Percentiles rank a stretch among this genome's conserved stretches.
Conservation (phyloP, 2,888 invertebrate species). For the Diachrysia chrysitis region DNA sequence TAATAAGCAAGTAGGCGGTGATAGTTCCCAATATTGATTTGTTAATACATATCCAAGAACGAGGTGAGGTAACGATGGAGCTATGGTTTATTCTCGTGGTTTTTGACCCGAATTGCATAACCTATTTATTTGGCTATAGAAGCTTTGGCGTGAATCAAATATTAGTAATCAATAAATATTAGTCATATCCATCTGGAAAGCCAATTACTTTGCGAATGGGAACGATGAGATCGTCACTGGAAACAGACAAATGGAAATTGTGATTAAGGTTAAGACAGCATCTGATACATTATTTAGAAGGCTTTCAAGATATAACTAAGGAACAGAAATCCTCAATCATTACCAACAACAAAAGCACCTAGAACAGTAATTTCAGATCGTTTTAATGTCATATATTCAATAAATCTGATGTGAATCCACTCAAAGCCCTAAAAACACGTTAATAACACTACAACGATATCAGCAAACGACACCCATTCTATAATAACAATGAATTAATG, state of each 20-base stretch:
- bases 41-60: conserved; percentile 8
- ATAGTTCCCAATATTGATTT: conserved; percentile 32
- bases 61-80: neutral
- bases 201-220: neutral
- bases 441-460: conserved; percentile 9
- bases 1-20: conserved; percentile 34
- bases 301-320: too few relatives aligned
- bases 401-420: neutral
- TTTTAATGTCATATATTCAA: neutral
- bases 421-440: neutral
- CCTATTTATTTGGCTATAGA: neutral
- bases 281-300: too few relatives aligned
- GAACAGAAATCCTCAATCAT: too few relatives aligned
- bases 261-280: too few relatives aligned
- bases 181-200: neutral
- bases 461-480: conserved; percentile 11
- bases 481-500: conserved; percentile 8
- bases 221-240: neutral
- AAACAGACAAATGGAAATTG: neutral
- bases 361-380: neutral
- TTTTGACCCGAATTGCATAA: neutral
- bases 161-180: neutral
- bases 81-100: neutral
- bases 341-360: too few relatives aligned
- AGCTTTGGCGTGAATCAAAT: neutral